phyloP scores from a whole-genome alignment of 2,113 vertebrate genomes.

The Oncorhynchus tshawytscha region DNA sequence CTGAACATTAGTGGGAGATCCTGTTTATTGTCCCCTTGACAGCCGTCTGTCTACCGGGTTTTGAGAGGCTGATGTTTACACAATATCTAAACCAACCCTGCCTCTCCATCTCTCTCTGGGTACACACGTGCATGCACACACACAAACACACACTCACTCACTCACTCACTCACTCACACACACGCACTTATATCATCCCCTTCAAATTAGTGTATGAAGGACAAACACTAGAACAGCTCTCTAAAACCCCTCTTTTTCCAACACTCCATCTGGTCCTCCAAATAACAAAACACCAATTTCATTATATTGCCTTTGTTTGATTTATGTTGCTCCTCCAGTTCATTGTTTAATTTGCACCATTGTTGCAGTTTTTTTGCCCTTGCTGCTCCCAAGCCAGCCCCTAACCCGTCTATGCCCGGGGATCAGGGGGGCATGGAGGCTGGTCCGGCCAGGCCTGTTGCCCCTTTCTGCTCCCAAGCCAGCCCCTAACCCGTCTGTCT shows the following conservation, averaged over 20 bases:
- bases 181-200: background rate
- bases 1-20: slow-evolving; percentile 21
- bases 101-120: background rate
- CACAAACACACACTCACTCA: no score
- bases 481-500: slow-evolving; percentile 67
- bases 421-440: slow-evolving; percentile 64
- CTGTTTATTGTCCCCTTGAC: slow-evolving; percentile 23
- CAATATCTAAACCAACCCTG: slow-evolving; percentile 6
- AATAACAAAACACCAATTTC: background rate
- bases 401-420: slow-evolving; percentile 66
- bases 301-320: slow-evolving; percentile 2
- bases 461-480: slow-evolving; percentile 57
- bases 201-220: background rate
- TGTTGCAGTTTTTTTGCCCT: slow-evolving; percentile 36
- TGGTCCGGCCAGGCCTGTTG: slow-evolving; percentile 66
- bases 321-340: slow-evolving; percentile 1
- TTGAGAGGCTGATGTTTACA: background rate
- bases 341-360: slow-evolving; percentile 20
- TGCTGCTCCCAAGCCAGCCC: slow-evolving; percentile 66
- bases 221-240: background rate
- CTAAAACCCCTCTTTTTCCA: background rate
- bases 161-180: background rate
- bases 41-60: slow-evolving; percentile 14
- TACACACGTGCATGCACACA: no score
- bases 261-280: background rate